phyloP scores from a whole-genome alignment of 1,140 invertebrate species.

The Drosophila azteca region DNA sequence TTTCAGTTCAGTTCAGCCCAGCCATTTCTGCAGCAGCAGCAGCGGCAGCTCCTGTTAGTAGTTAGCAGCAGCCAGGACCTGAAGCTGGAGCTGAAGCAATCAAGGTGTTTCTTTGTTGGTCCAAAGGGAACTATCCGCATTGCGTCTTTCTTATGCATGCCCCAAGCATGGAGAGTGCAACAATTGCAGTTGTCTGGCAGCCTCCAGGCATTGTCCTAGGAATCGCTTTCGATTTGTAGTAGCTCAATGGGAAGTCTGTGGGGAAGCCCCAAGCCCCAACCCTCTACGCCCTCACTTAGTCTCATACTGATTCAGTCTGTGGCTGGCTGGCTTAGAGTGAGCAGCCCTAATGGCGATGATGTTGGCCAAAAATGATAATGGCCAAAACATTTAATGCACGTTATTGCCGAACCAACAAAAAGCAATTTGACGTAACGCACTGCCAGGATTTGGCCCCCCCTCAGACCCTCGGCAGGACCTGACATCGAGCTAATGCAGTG shows the following conservation, averaged over 20 bases:
- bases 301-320: background rate
- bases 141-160: conserved; percentile 59
- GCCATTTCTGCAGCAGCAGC: too few relatives aligned
- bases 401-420: conserved; percentile 68
- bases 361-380: conserved; percentile 77
- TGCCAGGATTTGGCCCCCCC: conserved; percentile 48
- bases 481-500: conserved; percentile 70
- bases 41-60: conserved; percentile 1
- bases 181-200: conserved; percentile 59
- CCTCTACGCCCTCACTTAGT: too few relatives aligned
- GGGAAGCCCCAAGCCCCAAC: background rate
- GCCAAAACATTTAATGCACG: conserved; percentile 80
- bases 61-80: conserved; percentile 8
- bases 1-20: conserved; percentile 20
- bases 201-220: conserved; percentile 54
- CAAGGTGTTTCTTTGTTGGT: conserved; percentile 54
- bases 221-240: conserved; percentile 53
- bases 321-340: background rate
- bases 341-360: conserved; percentile 71
- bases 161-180: conserved; percentile 15
- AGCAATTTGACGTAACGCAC: conserved; percentile 73
- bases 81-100: conserved; percentile 27
- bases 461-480: background rate
- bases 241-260: conserved; percentile 43
- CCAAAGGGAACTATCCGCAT: conserved; percentile 46